Evolutionary conservation across 2,797 vertebrate species (phyloP), one percentile per base, ranked within the genome.

Genomic region (Helarctos malayanus): DNA sequence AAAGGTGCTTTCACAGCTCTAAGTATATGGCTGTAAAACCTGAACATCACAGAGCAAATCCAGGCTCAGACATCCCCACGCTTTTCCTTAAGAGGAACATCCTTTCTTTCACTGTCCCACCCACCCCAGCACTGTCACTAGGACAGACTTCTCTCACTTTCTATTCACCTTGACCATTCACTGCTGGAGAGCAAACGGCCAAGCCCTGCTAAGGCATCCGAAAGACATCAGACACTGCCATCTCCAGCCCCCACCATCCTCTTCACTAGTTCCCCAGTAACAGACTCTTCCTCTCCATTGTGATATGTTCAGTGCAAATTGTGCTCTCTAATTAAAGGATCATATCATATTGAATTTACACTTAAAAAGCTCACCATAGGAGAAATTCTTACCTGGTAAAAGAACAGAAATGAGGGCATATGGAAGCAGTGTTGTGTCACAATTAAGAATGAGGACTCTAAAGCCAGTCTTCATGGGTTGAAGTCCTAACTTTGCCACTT

Each of bases 261-360:
- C 47, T 75, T 45, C 32, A n/a, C 59, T 79, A 8, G 57, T 71
- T 89, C 59, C 32, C 84, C 56, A 80, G 63, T 12, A 79, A 61
- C 71, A 79, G 65, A 71, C 18, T 90, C 68, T 56, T 78, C 23
- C 68, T 76, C 59, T 81, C 45, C 35, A 68, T 63, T 47, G 11
- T 78, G 80, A 92, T 93, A 76, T 87, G 84, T 92, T 93, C 59
- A 41, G 79, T 65, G 45, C 93, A 94, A 94, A 94, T 56, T 85
- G 79, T 83, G 52, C 86, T 96, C 71, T 94, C 84, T 95, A 95
- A 97, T 97, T 84, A 96, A 96, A 94, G 82, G 88, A 93, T 94
- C 96, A 85, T 65, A 88, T 92, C 95, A 57, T 97, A 92, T 82
- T 96, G 96, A 97, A 97, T 95, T 96, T 96, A 45, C 69, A 94